Evolutionary conservation across 2,113 vertebrate genomes (phyloP), one percentile per base, ranked within the genome.

Genomic region (Plecotus auritus): DNA sequence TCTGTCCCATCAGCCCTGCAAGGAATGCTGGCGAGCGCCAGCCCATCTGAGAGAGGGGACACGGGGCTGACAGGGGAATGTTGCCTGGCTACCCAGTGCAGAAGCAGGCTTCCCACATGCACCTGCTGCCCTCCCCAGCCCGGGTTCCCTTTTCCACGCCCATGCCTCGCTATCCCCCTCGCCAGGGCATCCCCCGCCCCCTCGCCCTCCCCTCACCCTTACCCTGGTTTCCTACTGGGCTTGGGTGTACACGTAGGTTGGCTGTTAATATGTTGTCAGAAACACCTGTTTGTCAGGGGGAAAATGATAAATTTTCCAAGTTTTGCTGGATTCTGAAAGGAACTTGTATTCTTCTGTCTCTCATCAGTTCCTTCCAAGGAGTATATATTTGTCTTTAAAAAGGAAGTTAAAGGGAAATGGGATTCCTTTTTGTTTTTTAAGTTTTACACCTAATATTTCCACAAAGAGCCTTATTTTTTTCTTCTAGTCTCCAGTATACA

Each of bases 111-210:
- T 32, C 73, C 47, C 30, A 2, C 14, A 28, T 13, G 26, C 37
- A 9, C 37, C 69, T 2, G 42, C 16, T 2, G 26, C n/a, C 64
- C 51, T 17, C 28, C 42, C 28, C 40, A 8, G 23, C 23, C 72
- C 32, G 7, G 9, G 9, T 6, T 0, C 26, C 4, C 23, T 30
- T 51, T 11, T 5, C 9, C 26, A 14, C 35, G 4, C 61, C 45
- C 4, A 2, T 2, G 7, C 28, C 17, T 40, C 26, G 9, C 66
- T 11, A 0, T 4, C 20, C 6, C 4, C 40, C 70, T 23, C 18
- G 9, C 56, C 49, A 47, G 32, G 45, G 18, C 47, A 16, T 30
- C 28, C 6, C 40, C 51, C 22, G 5, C 40, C 12, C 40, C 51
- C 28, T 7, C 42, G 0, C 30, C 17, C 42, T 42, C 56, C 49